These are phyloP conservation scores for Naja naja DNA, from an alignment of 2,113 vertebrate species.

Conservation along the genomic window DNA sequence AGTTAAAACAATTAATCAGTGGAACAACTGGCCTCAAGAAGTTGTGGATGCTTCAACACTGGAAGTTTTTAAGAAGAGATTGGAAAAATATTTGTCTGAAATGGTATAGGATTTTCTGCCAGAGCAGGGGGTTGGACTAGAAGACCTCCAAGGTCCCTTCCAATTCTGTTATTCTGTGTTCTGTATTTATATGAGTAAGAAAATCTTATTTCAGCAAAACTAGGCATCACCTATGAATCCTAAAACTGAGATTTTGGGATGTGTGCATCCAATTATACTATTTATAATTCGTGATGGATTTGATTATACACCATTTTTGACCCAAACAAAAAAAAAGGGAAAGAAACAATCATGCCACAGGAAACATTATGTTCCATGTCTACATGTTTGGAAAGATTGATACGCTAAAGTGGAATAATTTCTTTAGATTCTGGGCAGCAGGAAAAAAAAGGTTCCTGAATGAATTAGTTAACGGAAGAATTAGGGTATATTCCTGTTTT, in stretches of 20 bases:
- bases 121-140: neutral
- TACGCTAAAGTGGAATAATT: neutral
- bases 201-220: neutral
- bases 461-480: neutral
- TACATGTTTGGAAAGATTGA: neutral
- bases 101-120: neutral
- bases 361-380: neutral
- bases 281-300: neutral
- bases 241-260: neutral
- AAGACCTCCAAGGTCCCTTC: neutral
- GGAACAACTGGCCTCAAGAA: neutral
- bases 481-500: neutral
- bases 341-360: neutral
- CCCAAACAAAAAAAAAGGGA: neutral
- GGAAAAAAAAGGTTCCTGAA: neutral
- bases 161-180: neutral
- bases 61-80: neutral
- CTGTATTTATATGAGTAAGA: neutral
- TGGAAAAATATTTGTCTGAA: neutral
- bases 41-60: neutral
- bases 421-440: neutral
- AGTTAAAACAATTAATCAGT: neutral
- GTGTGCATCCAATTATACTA: neutral
- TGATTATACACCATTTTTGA: neutral
- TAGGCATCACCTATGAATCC: conserved; percentile 17